These are phyloP conservation scores for Cerastis leucographa DNA, from an alignment of 2,888 invertebrate species.

Conservation along the genomic window DNA sequence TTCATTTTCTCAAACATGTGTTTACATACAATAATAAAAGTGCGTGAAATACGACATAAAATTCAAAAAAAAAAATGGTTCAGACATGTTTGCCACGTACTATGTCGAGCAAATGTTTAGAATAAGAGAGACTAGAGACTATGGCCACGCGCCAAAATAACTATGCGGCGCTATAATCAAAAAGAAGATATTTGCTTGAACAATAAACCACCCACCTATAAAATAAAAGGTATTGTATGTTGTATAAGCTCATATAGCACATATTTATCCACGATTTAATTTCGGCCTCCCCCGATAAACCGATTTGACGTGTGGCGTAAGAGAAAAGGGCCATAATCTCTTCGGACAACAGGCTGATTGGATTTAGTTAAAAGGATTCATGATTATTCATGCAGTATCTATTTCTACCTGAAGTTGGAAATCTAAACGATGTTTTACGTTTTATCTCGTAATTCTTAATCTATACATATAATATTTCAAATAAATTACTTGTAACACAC, in stretches of 20 bases:
- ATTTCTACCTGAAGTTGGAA: constrained; percentile 10
- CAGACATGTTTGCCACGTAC: too few species aligned
- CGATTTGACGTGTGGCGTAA: constrained; percentile 33
- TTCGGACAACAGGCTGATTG: constrained; percentile 35
- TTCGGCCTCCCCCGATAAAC: constrained; percentile 34
- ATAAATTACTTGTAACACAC: neutral
- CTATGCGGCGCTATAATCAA: too few species aligned
- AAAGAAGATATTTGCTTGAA: neutral
- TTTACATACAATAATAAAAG: too few species aligned
- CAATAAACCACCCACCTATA: neutral
- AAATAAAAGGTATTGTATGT: neutral
- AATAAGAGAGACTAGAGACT: too few species aligned
- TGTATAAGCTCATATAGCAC: neutral
- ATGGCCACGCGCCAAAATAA: too few species aligned
- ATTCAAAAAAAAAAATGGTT: too few species aligned
- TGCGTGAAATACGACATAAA: too few species aligned
- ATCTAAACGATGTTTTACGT: neutral
- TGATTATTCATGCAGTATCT: constrained; percentile 31
- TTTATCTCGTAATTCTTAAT: neutral
- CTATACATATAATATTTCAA: too few species aligned
- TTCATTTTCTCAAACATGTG: too few species aligned
- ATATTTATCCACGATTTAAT: constrained; percentile 38
- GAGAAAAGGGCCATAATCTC: constrained; percentile 46
- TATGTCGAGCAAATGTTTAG: too few species aligned
- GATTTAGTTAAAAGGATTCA: constrained; percentile 43